Conservation (phyloP, 2,797 vertebrate species). For the Bradypus variegatus region DNA sequence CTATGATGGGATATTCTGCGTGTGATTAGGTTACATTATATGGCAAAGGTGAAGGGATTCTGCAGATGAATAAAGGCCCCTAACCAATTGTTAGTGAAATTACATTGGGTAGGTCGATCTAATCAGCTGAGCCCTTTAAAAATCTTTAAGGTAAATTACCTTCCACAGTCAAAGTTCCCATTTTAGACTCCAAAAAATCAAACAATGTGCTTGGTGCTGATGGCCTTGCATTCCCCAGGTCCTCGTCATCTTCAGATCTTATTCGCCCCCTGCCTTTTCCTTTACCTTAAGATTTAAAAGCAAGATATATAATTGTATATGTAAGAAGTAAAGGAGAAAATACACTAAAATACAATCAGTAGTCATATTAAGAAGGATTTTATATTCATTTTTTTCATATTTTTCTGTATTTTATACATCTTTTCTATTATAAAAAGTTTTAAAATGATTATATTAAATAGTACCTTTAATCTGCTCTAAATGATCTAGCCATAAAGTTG, state of each 20-base stretch:
- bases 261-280: slow-evolving; percentile 88
- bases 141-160: slow-evolving; percentile 74
- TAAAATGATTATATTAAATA: slow-evolving; percentile 22
- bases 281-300: slow-evolving; percentile 75
- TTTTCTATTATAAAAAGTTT: not conserved
- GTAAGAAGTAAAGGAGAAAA: slow-evolving; percentile 23
- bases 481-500: not conserved
- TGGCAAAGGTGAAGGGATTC: not conserved
- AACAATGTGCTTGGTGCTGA: slow-evolving; percentile 98
- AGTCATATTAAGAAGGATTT: not conserved
- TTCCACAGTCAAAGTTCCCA: slow-evolving; percentile 91
- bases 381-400: not conserved
- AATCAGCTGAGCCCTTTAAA: not conserved
- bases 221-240: slow-evolving; percentile 87
- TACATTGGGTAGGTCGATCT: not conserved
- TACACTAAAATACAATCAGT: slow-evolving; percentile 10
- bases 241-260: slow-evolving; percentile 89
- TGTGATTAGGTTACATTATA: not conserved
- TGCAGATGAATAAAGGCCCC: not conserved
- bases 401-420: not conserved
- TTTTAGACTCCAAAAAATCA: slow-evolving; percentile 98
- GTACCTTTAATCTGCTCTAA: not conserved
- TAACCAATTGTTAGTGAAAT: not conserved
- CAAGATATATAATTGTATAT: not conserved
- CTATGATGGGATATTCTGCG: not conserved